Base-by-base conservation (phyloP, 2,113 vertebrate genomes). In the Heterotilapia buettikoferi region DNA sequence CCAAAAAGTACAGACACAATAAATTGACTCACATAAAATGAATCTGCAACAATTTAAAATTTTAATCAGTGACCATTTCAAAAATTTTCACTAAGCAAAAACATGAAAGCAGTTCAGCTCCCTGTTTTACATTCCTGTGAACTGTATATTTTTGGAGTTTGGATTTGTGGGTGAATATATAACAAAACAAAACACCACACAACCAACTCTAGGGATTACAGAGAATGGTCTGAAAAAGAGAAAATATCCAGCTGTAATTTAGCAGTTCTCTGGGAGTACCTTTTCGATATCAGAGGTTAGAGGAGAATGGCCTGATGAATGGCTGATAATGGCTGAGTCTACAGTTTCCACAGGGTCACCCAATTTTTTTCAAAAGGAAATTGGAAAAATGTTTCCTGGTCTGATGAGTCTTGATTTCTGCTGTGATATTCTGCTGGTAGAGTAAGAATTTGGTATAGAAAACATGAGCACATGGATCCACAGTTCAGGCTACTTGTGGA, bases 271-370 rank as follows among this genome's bases (percentile, higher is more conserved):
- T 63, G 59, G 16, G 59, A 33, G 29, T 10, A 10, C 16, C 59
- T 19, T 33, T 19, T 52, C 8, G 59, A 63, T 33, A 0, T 19
- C 9, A 33, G 59, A 61, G 57, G 57, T 61, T 0, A 31, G 57
- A 36, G 31, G 59, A 63, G 59, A 63, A 63, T 33, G 24, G 26
- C 2, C 13, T 5, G 56, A 57, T 26, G 0, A 14, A 57, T 24
- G 56, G 59, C 29, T 63, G 0, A 19, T 36, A 36, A 19, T 36
- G 8, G 33, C 40, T 26, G 40, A 76, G 68, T 10, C 14, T 76
- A 76, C 14, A 47, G 13, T 76, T 76, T 18, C 33, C 63, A 68
- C 0, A 0, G 5, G 5, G 0, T 24, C 36, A 68, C 63, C n/a
- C 21, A 24, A 14, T 0, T 5, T n/a, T 40, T 38, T 38, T 38